Conservation (phyloP, 2,888 invertebrate species). For the Polymixis lichenea region DNA sequence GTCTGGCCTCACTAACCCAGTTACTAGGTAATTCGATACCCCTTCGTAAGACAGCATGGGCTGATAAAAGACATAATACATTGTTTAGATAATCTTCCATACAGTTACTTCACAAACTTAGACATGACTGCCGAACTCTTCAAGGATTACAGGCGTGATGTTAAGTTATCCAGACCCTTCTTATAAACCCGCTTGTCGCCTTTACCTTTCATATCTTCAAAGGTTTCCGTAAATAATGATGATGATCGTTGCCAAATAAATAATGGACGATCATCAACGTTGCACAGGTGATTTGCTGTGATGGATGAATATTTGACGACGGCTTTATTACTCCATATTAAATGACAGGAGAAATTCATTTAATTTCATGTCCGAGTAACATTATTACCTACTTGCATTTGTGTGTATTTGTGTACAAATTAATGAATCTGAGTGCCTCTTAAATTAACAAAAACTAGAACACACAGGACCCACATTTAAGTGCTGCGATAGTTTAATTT, state of each 20-base stretch:
- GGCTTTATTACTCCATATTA: constrained; percentile 63
- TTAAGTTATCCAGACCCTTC: neutral
- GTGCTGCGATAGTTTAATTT: neutral
- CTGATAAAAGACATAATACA: neutral
- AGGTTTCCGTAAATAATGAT: constrained; percentile 76
- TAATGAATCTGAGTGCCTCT: no score
- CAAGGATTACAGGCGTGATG: no score
- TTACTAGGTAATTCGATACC: no score
- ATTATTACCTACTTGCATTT: constrained; percentile 25
- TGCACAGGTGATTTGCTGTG: constrained; percentile 79
- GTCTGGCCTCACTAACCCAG: no score
- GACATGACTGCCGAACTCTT: neutral
- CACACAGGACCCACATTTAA: neutral
- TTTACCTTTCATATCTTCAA: constrained; percentile 58
- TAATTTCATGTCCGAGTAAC: constrained; percentile 50
- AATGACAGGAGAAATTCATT: constrained; percentile 60
- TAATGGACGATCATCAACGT: constrained; percentile 75
- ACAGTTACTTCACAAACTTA: no score
- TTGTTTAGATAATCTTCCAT: neutral
- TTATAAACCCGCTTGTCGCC: constrained; percentile 42
- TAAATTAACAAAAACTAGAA: neutral
- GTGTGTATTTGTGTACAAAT: neutral
- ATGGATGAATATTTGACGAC: constrained; percentile 78
- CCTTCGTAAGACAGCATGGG: neutral
- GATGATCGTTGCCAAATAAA: constrained; percentile 86